phyloP scores from a whole-genome alignment of 2,888 invertebrate species.

The Heliconius sara region DNA sequence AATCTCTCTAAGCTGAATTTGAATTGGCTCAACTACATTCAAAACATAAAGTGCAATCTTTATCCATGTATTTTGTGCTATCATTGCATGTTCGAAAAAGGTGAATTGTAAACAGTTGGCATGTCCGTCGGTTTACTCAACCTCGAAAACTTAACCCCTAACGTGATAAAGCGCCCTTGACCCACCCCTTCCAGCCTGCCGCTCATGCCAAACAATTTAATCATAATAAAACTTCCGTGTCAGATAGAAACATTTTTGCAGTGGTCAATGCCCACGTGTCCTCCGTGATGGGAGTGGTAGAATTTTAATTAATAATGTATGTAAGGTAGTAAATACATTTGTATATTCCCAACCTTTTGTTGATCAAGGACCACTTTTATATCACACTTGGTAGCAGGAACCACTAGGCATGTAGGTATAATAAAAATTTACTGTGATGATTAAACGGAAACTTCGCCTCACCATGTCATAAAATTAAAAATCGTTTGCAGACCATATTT shows the following conservation, averaged over 20 bases:
- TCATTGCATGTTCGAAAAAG: constrained; percentile 34
- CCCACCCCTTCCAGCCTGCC: constrained; percentile 32
- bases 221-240: constrained; percentile 44
- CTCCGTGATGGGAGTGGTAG: constrained; percentile 21
- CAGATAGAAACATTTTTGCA: constrained; percentile 37
- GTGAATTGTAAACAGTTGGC: constrained; percentile 36
- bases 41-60: neutral
- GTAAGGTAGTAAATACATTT: neutral
- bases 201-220: constrained; percentile 40
- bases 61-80: constrained; percentile 10
- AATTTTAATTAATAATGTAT: constrained; percentile 18
- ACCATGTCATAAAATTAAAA: too few relatives aligned
- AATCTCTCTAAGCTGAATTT: neutral
- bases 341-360: neutral
- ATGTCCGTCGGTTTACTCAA: constrained; percentile 26
- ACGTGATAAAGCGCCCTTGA: constrained; percentile 45
- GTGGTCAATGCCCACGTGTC: constrained; percentile 34
- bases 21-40: neutral
- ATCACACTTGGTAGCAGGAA: too few relatives aligned
- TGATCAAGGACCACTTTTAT: too few relatives aligned
- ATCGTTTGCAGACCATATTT: too few relatives aligned
- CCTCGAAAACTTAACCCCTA: constrained; percentile 41
- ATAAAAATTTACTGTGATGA: too few relatives aligned
- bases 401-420: too few relatives aligned
- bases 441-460: too few relatives aligned